Evolutionary conservation across 2,113 vertebrate species (phyloP), one percentile per base, ranked within the genome.

Genomic region (Cynocephalus volans): DNA sequence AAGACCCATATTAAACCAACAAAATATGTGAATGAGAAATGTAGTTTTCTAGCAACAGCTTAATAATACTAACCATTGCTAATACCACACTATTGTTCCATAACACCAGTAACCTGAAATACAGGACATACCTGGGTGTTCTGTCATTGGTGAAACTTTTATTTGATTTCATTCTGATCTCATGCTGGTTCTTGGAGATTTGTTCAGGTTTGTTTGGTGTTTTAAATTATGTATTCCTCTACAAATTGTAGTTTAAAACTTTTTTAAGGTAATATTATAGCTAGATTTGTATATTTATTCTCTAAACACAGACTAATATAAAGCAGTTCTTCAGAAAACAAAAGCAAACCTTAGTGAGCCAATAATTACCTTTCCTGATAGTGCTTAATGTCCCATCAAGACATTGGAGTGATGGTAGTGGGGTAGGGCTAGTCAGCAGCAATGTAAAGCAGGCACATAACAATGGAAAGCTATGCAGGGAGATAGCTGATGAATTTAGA

Each of bases 191-290:
- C 80, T 88, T 84, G 23, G 62, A 89, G 33, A 58, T 81, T 88
- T 95, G 19, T 84, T 95, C 28, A 87, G 18, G 28, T 76, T 56
- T 90, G 17, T 90, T 12, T 84, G 62, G 21, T 94, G 33, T 69
- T 97, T 90, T 88, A 56, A 93, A 81, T 82, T 73, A 83, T 4
- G 5, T 69, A 90, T 93, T 90, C n/a, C 14, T 93, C 31, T 95
- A 60, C 7, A 70, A 67, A 72, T 58, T 54, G 36, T 50, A 77
- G 12, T 86, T 58, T 52, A 95, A 83, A 77, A 45, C 7, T 23
- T 79, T 81, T 76, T 76, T 77, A 31, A 18, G 15, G 17, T 83
- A 58, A 19, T 65, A 33, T 54, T 86, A 70, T 3, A 85, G 62
- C 52, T 88, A 56, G 64, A 52, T 93, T 87, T 88, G 10, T 80